Base-by-base conservation (phyloP, 2,113 vertebrate genomes). In the Tragelaphus buxtoni region DNA sequence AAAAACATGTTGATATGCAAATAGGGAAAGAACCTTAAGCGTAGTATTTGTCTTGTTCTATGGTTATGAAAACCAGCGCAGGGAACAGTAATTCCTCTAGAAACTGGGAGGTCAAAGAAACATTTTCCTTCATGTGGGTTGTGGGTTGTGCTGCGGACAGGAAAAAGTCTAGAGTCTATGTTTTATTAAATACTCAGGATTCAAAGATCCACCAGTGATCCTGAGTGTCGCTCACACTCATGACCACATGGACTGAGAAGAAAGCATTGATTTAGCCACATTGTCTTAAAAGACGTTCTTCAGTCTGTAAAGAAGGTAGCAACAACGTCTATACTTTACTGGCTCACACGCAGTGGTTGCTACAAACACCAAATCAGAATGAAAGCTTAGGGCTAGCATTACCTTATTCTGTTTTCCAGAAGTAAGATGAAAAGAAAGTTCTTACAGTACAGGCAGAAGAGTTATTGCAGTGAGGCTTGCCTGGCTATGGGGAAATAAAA, bases 1-100 rank as follows among this genome's bases (percentile, higher is more conserved):
- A 94, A 91, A 93, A 88, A 56, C 35, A 92, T 47, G 32, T 45
- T 94, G 90, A 63, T 92, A 56, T 97, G 55, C 47, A 83, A 72
- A 94, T 11, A 77, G 58, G 63, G 88, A 91, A 24, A 69, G 39
- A 90, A 49, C 26, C 47, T 55, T 47, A 74, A 88, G 18, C 85
- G 60, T 35, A 81, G 39, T 32, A 80, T 39, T 83, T 47, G 51
- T 88, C 35, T 83, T 81, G 26, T 74, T 61, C 26, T 87, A 9
- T 84, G 51, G 55, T 77, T 74, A 45, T 39, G 51, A 90, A 72
- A 94, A 81, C 77, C 55, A 61, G 80, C 35, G 35, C 45, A 93
- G 60, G 47, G 61, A 95, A 82, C n/a, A 58, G 8, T 77, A 58
- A 86, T 92, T 90, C 81, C 35, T 91, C 35, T 83, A 65, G 80